Percentiles rank a stretch among this genome's conserved stretches.
Evolutionary conservation across 2,113 vertebrate genomes (phyloP).

Genomic region (Aviceda subcristata): DNA sequence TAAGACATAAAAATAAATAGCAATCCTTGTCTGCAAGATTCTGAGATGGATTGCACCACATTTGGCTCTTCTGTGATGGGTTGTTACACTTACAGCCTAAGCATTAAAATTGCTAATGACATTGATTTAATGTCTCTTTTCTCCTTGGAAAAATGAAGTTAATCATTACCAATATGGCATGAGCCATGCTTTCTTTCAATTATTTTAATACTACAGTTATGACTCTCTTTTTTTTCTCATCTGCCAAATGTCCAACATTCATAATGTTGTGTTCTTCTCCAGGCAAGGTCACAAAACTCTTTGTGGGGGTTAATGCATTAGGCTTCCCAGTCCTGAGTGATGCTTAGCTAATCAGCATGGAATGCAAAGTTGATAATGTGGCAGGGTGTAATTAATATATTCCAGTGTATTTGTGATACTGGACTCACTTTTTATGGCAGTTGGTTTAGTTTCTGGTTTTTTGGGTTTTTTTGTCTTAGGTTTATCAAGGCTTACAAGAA

Average conservation of each 20-base stretch:
- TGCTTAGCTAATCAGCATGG: background rate
- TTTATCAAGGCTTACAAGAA: slow-evolving; percentile 99
- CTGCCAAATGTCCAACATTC: background rate
- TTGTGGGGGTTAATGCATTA: background rate
- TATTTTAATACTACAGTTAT: background rate
- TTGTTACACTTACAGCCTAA: background rate
- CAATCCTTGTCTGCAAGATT: background rate
- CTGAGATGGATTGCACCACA: background rate
- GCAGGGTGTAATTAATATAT: background rate
- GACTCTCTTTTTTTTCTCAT: background rate
- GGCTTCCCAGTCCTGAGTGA: background rate
- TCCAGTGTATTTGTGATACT: background rate
- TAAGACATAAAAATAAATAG: background rate
- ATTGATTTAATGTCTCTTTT: slow-evolving; percentile 41
- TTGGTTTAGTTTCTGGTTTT: background rate
- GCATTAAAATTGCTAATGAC: slow-evolving; percentile 3
- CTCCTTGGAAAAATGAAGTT: slow-evolving; percentile 27
- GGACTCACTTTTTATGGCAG: background rate
- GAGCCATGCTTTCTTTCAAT: background rate
- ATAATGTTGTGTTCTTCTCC: background rate
- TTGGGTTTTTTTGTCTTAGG: slow-evolving; percentile 60
- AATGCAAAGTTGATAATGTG: background rate
- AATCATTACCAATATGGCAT: slow-evolving; percentile 9
- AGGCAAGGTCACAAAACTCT: background rate
- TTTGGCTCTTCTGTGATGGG: background rate